Evolutionary conservation across 2,797 vertebrate species (phyloP), one percentile per base, ranked within the genome.

Genomic region (Sebastes flavidus): DNA sequence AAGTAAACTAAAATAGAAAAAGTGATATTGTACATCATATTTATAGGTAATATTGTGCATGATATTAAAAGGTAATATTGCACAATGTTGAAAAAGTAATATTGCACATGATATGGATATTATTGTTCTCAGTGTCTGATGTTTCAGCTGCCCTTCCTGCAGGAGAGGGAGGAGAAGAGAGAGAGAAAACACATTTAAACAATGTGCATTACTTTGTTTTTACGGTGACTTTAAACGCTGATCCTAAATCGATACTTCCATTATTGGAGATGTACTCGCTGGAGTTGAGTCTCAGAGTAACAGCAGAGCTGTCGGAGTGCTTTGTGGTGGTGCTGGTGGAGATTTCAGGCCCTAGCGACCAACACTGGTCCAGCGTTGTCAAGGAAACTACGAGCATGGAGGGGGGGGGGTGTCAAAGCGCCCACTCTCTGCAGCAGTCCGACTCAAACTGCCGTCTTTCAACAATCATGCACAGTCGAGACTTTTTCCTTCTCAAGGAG

Each of bases 341-440:
- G 84, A 85, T 88, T 87, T 86, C 79, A 61, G 75, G 71, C 83
- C 86, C 62, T 75, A 78, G 82, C 77, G 58, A 91, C 85, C 88
- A 88, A 87, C 74, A 11, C 78, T 82, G 80, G 80, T 87, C 83
- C 79, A 78, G 22, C 24, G 93, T 94, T 89, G 92, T 90, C 93
- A 91, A 86, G 93, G 93, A 92, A 92, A 94, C 91, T 20, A 87
- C 7, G 1, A 65, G 71, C 24, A 14, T 10, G 38, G 61, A n/a
- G 32, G 32, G 2, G 16, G 16, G 18, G 55, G 81, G 68, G 76
- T 68, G 86, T 85, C 63, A 81, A 42, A 77, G 83, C 81, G 24
- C 90, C 90, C 87, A 89, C 89, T 85, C 92, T 86, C 76, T 87
- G 83, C 85, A 83, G 83, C 65, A 63, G 83, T 56, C 69, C 18